Base-by-base conservation (phyloP, 2,113 vertebrate genomes). In the Ailuropoda melanoleuca region DNA sequence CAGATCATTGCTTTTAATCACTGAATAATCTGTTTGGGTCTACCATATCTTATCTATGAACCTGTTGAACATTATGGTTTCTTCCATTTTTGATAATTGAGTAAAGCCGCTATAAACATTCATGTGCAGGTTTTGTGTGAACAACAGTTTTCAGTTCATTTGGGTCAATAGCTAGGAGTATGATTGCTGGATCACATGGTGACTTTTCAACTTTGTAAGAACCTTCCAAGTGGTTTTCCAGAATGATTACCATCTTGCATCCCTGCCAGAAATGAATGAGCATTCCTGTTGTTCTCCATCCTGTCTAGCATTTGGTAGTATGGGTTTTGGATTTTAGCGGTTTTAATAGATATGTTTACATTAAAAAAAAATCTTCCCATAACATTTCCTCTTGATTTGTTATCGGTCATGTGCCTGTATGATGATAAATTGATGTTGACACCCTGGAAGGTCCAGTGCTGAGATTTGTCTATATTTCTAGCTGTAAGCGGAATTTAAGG, bases 261-360 rank as follows among this genome's bases (percentile, higher is more conserved):
- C 37, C 55, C 39, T 21, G 12, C 15, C 14, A 1, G 56, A 13
- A 15, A 0, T 7, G 31, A 34, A 2, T 2, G 11, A 18, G 72
- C 2, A 0, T 17, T 31, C 37, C 17, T 56, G 4, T 13, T 34
- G 21, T 39, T 50, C 24, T 6, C 9, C 18, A 15, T 56, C 3
- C 46, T 86, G 50, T 24, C 6, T 7, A 15, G n/a, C 11, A 18
- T 19, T 68, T 72, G 64, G 2, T 37, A 43, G 4, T 13, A 0
- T 23, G 1, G 46, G 13, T 9, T 72, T 21, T 66, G 12, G 9
- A 8, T 87, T 72, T 94, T 66, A 93, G 48, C 6, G 1, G 3
- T 66, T 55, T 19, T 60, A 58, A 37, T 48, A 56, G 21, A 11
- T 43, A 6, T 14, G 34, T 39, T 60, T 60, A 23, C 24, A 21